Conservation (phyloP, 1,140 invertebrate species). For the Pseudachorutes palmiensis region DNA sequence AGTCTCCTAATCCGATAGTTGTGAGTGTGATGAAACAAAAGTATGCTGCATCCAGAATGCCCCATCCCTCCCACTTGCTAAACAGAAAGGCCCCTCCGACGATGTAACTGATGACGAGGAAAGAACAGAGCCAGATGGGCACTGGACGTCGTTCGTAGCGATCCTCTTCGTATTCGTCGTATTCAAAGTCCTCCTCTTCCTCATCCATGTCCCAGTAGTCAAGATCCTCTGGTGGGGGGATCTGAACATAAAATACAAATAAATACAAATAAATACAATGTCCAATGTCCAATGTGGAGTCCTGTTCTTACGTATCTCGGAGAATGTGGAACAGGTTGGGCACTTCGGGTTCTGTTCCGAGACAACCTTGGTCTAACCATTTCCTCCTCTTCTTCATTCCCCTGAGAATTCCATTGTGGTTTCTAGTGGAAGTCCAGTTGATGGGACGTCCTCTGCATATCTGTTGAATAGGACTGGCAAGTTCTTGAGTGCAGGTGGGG, state of each 20-base stretch:
- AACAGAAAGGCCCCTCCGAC: constrained; percentile 79
- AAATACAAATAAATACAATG: not conserved
- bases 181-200: constrained; percentile 33
- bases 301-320: not conserved
- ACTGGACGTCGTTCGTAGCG: constrained; percentile 55
- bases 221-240: constrained; percentile 47
- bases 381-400: constrained; percentile 10
- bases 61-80: constrained; percentile 68
- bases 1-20: constrained; percentile 90
- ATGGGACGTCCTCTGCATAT: constrained; percentile 49
- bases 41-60: constrained; percentile 81
- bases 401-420: not conserved
- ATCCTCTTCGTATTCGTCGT: constrained; percentile 32
- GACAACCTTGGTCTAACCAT: not conserved
- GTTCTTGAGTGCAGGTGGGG: constrained; percentile 41
- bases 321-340: not conserved
- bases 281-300: not conserved
- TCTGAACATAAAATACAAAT: constrained; percentile 6
- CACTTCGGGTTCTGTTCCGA: not conserved
- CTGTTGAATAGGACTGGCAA: constrained; percentile 61
- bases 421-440: not conserved
- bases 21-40: constrained; percentile 94
- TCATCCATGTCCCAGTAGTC: constrained; percentile 39
- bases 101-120: constrained; percentile 75
- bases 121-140: constrained; percentile 82